These are phyloP conservation scores for Pycnomerus fuliginosus DNA, from an alignment of 2,888 invertebrate species.

Conservation along the genomic window DNA sequence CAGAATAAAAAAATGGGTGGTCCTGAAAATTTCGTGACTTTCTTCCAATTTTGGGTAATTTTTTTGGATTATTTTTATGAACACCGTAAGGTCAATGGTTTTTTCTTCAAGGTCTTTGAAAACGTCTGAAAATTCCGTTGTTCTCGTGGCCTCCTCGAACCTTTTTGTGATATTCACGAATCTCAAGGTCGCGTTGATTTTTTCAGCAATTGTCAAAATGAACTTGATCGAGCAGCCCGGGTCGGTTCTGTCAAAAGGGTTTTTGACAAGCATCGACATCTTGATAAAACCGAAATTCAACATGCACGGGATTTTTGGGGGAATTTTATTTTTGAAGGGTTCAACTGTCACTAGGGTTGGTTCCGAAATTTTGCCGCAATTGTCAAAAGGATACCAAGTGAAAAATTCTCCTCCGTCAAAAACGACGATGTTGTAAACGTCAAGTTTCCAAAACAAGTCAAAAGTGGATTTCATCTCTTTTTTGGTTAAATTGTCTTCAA, in stretches of 20 bases:
- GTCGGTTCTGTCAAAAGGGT: constrained; percentile 1
- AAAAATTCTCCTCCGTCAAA: neutral
- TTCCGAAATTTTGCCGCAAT: neutral
- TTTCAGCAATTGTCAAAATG: constrained; percentile 1
- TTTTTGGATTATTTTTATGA: neutral
- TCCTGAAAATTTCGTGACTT: neutral
- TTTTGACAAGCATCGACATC: neutral
- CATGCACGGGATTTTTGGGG: constrained; percentile 1
- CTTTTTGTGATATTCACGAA: constrained; percentile 1
- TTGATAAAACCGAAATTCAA: constrained; percentile 1
- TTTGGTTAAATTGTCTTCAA: neutral
- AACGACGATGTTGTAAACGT: constrained; percentile 4
- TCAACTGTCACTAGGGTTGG: neutral
- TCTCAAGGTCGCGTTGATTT: neutral
- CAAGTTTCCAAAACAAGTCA: constrained; percentile 1
- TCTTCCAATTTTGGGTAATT: constrained; percentile 1
- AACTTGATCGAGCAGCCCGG: constrained; percentile 6
- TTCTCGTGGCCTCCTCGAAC: too few species aligned
- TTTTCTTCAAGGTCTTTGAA: neutral
- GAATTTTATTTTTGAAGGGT: constrained; percentile 7
- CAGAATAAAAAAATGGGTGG: neutral
- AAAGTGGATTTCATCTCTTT: neutral
- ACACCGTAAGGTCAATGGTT: neutral
- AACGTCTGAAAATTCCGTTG: neutral
- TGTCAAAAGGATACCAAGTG: constrained; percentile 6